Percentiles rank a stretch among this genome's conserved stretches.
Evolutionary conservation across 2,888 invertebrate genomes (phyloP).

Genomic region (Mimas tiliae): DNA sequence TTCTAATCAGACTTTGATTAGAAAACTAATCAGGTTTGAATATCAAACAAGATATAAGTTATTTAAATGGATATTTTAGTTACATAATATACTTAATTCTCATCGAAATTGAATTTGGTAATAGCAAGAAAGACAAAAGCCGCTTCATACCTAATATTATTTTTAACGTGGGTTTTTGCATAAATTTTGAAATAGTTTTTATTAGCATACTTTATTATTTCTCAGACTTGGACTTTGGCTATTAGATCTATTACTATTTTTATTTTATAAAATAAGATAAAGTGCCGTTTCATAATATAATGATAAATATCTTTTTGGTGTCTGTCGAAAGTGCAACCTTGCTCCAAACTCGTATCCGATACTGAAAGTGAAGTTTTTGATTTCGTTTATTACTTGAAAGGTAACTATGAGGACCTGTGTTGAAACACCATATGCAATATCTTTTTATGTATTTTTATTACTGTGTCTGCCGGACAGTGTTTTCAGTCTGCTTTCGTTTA

Average conservation of each 20-base stretch:
- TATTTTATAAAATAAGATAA: neutral
- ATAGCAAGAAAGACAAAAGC: neutral
- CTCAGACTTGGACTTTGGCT: neutral
- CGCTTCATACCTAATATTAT: neutral
- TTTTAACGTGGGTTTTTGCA: neutral
- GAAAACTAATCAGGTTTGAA: neutral
- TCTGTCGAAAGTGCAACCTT: conserved; percentile 29
- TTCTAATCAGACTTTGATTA: neutral
- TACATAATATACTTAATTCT: neutral
- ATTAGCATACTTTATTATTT: neutral
- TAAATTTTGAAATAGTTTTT: neutral
- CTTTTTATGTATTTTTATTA: neutral
- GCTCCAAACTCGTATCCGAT: conserved; percentile 26
- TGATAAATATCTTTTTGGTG: conserved; percentile 19
- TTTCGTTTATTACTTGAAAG: conserved; percentile 16
- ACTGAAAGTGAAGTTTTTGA: conserved; percentile 27
- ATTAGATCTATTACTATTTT: neutral
- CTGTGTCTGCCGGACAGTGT: neutral
- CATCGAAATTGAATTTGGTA: neutral
- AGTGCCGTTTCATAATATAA: conserved; percentile 14
- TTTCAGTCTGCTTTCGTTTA: neutral
- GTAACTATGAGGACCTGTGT: conserved; percentile 10
- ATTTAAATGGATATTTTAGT: conserved; percentile 4
- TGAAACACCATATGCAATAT: neutral
- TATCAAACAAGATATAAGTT: neutral